A percentile compares a stretch with the other conserved stretches of the same genome.
Conservation (phyloP, 1,140 invertebrate species). For the Apis dorsata region DNA sequence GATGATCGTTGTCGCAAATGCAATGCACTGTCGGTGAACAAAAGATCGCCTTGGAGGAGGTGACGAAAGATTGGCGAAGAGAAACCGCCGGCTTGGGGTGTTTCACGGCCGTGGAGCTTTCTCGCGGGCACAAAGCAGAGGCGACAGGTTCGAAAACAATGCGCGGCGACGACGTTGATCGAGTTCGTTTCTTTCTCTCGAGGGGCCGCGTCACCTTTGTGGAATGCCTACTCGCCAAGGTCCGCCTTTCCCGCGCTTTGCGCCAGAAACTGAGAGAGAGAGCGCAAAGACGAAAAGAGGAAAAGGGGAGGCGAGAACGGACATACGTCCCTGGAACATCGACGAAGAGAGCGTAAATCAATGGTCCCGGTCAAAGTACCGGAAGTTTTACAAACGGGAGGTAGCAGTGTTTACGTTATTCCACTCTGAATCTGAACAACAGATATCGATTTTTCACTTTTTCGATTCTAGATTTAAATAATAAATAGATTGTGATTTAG, state of each 20-base stretch:
- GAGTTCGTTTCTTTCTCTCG: constrained; percentile 30
- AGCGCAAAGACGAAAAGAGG: neutral
- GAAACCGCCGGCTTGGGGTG: too few relatives aligned
- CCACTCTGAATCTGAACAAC: neutral
- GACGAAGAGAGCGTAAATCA: constrained; percentile 23
- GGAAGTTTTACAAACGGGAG: constrained; percentile 43
- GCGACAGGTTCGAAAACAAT: constrained; percentile 1
- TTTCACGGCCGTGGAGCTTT: too few relatives aligned
- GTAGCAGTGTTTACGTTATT: constrained; percentile 18
- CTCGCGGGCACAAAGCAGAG: neutral
- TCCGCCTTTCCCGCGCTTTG: constrained; percentile 59
- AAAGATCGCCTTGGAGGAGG: too few relatives aligned
- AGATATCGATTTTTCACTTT: too few relatives aligned
- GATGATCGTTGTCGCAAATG: too few relatives aligned
- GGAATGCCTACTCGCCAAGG: constrained; percentile 68
- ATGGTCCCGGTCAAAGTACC: constrained; percentile 36
- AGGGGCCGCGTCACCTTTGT: constrained; percentile 63
- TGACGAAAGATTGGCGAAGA: too few relatives aligned
- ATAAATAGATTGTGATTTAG: too few relatives aligned
- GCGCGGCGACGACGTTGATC: constrained; percentile 2
- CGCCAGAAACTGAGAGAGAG: constrained; percentile 7
- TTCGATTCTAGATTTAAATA: too few relatives aligned
- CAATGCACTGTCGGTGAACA: too few relatives aligned
- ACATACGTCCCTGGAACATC: too few relatives aligned
- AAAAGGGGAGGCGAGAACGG: too few relatives aligned